Percentiles rank a stretch among this genome's conserved stretches.
phyloP scores from a whole-genome alignment of 2,888 invertebrate species.

The Noctua janthe region DNA sequence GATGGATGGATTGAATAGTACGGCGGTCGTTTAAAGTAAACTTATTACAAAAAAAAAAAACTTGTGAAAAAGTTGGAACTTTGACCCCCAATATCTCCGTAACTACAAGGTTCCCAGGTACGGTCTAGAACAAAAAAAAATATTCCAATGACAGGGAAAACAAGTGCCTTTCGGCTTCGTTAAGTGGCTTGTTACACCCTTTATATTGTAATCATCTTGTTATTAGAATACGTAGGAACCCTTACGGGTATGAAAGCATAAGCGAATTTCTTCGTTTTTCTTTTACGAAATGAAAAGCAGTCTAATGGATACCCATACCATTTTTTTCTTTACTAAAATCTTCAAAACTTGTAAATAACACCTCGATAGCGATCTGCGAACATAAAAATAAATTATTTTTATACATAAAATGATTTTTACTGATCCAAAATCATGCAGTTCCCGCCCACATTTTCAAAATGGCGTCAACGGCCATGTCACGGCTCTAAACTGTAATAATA shows the following conservation, averaged over 20 bases:
- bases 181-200: too few relatives aligned
- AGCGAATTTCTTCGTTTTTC: neutral
- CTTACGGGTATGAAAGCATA: neutral
- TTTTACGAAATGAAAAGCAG: neutral
- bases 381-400: slow-evolving; percentile 11
- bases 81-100: too few relatives aligned
- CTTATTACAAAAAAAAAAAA: too few relatives aligned
- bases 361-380: neutral
- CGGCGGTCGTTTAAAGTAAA: too few relatives aligned
- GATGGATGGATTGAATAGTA: too few relatives aligned
- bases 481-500: slow-evolving; percentile 37
- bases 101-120: too few relatives aligned
- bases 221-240: neutral
- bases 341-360: neutral
- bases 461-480: slow-evolving; percentile 23
- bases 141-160: too few relatives aligned
- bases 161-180: too few relatives aligned
- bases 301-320: neutral
- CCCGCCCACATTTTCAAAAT: slow-evolving; percentile 46
- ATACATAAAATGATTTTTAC: slow-evolving; percentile 9
- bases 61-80: too few relatives aligned
- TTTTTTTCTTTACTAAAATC: neutral
- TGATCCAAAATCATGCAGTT: slow-evolving; percentile 24
- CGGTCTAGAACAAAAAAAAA: too few relatives aligned
- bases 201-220: neutral